phyloP scores from a whole-genome alignment of 1,140 invertebrate species.

The Drosophila bifasciata region DNA sequence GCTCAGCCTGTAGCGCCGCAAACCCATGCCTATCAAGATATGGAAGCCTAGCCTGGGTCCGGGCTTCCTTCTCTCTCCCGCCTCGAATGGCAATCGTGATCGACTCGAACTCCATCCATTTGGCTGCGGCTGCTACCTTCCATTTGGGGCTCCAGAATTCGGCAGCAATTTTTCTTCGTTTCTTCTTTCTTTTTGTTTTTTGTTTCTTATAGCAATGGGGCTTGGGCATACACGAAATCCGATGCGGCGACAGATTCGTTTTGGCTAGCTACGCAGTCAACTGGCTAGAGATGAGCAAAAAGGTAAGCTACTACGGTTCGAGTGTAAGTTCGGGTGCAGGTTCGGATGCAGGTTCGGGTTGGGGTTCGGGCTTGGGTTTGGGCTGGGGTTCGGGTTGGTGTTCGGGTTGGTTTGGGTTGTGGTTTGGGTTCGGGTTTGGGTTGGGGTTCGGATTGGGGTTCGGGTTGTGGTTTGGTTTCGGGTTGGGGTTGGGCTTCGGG shows the following conservation, averaged over 20 bases:
- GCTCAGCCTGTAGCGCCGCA: constrained; percentile 74
- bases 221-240: constrained; percentile 31
- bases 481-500: too few species aligned
- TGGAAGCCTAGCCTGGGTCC: constrained; percentile 32
- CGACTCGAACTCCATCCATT: constrained; percentile 29
- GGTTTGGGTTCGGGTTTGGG: too few species aligned
- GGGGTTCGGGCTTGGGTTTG: too few species aligned
- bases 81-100: constrained; percentile 66
- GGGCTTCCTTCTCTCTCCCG: neutral
- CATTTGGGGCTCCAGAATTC: constrained; percentile 46
- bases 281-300: constrained; percentile 2
- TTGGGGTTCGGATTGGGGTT: too few species aligned
- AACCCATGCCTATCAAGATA: constrained; percentile 67
- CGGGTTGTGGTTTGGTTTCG: too few species aligned
- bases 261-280: constrained; percentile 61
- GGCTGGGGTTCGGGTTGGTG: too few species aligned
- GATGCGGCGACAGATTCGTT: constrained; percentile 79
- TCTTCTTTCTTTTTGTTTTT: too few species aligned
- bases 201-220: neutral
- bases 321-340: too few species aligned
- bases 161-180: constrained; percentile 54
- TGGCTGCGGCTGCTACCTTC: constrained; percentile 1
- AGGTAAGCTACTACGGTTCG: too few species aligned
- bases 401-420: too few species aligned
- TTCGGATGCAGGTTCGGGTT: too few species aligned